Evolutionary conservation across 1,140 invertebrate genomes (phyloP).

Genomic region (Drosophila tristis): DNA sequence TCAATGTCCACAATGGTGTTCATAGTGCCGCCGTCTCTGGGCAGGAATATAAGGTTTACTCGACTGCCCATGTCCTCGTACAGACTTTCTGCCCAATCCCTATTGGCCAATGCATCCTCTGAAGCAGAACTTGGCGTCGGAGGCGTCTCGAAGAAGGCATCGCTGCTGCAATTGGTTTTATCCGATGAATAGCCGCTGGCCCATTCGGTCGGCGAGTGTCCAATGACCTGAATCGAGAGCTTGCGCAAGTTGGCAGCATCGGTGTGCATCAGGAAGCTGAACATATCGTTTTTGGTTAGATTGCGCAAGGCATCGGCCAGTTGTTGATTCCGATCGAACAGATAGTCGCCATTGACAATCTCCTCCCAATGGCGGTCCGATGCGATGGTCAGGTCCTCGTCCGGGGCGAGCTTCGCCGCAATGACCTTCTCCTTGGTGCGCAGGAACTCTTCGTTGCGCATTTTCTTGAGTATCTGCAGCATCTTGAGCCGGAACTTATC

Average conservation of each 20-base stretch:
- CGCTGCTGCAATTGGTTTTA: not conserved
- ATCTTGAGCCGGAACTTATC: conserved; percentile 90
- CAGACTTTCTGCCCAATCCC: conserved; percentile 43
- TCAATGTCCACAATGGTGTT: conserved; percentile 68
- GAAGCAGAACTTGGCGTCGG: not conserved
- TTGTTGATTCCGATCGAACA: conserved; percentile 87
- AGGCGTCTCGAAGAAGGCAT: not conserved
- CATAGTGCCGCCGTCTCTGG: conserved; percentile 49
- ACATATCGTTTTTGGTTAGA: conserved; percentile 86
- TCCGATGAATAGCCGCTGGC: not conserved
- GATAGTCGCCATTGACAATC: conserved; percentile 87
- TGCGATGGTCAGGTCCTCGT: conserved; percentile 90
- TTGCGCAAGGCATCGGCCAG: conserved; percentile 85
- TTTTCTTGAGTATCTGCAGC: conserved; percentile 86
- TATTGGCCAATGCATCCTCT: not conserved
- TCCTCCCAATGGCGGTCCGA: conserved; percentile 90
- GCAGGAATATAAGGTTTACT: conserved; percentile 63
- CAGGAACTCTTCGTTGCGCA: conserved; percentile 87
- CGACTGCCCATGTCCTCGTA: conserved; percentile 64
- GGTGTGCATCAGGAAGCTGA: conserved; percentile 86
- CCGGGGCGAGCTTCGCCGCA: conserved; percentile 89
- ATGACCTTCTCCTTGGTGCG: conserved; percentile 88
- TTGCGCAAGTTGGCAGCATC: conserved; percentile 87
- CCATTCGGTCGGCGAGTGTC: conserved; percentile 27
- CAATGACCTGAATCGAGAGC: conserved; percentile 87